phyloP scores from a whole-genome alignment of 2,888 invertebrate genomes.

The Melieria picta region DNA sequence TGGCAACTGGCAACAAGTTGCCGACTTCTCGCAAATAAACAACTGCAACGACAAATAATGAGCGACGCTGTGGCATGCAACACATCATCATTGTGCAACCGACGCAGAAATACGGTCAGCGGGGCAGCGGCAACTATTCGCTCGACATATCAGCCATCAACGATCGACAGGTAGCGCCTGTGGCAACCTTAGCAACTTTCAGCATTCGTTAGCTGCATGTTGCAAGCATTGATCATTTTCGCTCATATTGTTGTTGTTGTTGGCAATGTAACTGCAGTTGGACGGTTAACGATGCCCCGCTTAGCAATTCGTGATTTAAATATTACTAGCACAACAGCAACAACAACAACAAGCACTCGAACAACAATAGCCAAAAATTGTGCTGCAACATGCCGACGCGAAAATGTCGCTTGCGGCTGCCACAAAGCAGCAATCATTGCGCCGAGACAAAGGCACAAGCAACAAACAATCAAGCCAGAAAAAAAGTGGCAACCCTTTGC shows the following conservation, averaged over 20 bases:
- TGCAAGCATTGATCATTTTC: background rate
- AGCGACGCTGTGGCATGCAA: constrained; percentile 17
- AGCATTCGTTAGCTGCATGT: background rate
- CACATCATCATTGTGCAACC: background rate
- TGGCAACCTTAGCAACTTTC: constrained; percentile 20
- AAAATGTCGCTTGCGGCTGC: constrained; percentile 17
- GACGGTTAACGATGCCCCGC: constrained; percentile 14
- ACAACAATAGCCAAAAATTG: background rate
- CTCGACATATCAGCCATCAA: constrained; percentile 29
- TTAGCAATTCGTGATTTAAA: constrained; percentile 25
- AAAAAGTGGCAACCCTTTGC: no score
- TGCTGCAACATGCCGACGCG: constrained; percentile 12
- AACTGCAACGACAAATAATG: constrained; percentile 3
- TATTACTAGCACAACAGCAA: constrained; percentile 6
- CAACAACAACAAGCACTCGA: background rate
- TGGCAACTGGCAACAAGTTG: constrained; percentile 23
- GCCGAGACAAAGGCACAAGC: no score
- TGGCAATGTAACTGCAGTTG: background rate
- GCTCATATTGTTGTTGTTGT: background rate
- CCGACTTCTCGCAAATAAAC: constrained; percentile 13
- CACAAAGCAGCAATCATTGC: background rate
- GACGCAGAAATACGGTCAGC: no score
- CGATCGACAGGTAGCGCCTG: constrained; percentile 32
- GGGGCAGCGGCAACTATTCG: background rate
- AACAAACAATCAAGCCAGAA: no score